Base-by-base conservation (phyloP, 2,797 vertebrate species). In the Acanthis flammea region DNA sequence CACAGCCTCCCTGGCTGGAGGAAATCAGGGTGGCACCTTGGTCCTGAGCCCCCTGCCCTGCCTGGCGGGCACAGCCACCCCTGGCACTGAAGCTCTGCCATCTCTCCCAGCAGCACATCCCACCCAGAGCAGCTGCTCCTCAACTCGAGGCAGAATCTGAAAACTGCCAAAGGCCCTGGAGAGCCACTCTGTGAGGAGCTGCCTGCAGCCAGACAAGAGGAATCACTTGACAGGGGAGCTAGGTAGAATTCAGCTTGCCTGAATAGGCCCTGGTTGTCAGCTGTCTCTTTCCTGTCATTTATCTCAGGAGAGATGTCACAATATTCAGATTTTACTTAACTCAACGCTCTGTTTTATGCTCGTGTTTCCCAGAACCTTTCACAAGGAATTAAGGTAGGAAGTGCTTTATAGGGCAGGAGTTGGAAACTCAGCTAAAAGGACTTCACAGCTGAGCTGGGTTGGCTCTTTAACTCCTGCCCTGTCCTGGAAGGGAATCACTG, bases 271-370 rank as follows among this genome's bases (percentile, higher is more conserved):
- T 22, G 30, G 82, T 91, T 94, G 96, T 95, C 95, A 96, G 93
- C 96, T 96, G 93, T 95, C 96, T 83, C 88, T 91, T 84, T 72
- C 78, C 90, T 94, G 90, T 90, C 95, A 90, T 74, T 96, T 90
- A 58, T 80, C 85, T 92, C 76, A 44, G 42, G 47, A 86, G 88
- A 91, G n/a, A 94, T 96, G 95, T 96, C 95, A 96, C 90, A 95
- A 91, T 92, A 96, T 96, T 95, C 91, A 88, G 94, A 86, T 96
- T 95, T 96, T 86, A 95, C 94, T 91, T 83, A 61, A 92, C 47
- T 94, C 82, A 61, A 19, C 0, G 10, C 82, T 96, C 95, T 95
- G 95, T 83, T 96, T 97, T 94, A 85, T 45, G 88, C 55, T 93
- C 37, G 1, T 78, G 88, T 92, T 94, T 87, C 96, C 57, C 81